These are phyloP conservation scores for Parascotia fuliginaria DNA, from an alignment of 2,888 invertebrate genomes.

Conservation along the genomic window DNA sequence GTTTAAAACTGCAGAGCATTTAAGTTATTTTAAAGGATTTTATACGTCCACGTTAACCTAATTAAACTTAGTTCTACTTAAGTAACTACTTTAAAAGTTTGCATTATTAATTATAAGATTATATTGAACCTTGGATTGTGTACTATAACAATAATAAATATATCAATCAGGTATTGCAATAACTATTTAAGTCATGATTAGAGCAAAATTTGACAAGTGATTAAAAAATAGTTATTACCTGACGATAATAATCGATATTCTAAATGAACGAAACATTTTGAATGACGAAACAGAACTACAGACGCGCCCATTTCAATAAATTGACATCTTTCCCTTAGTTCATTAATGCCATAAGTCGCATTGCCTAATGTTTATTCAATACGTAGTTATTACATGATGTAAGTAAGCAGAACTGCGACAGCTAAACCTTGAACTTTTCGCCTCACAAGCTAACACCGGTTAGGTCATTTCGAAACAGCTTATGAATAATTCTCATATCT, in stretches of 20 bases:
- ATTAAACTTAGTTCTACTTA: slow-evolving; percentile 26
- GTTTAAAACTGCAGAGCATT: neutral
- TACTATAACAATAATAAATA: too few relatives aligned
- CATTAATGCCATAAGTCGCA: slow-evolving; percentile 11
- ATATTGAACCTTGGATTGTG: too few relatives aligned
- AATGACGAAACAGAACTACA: neutral
- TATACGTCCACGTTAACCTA: slow-evolving; percentile 19
- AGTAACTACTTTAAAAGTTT: slow-evolving; percentile 19
- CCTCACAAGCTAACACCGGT: slow-evolving; percentile 45
- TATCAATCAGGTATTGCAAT: too few relatives aligned
- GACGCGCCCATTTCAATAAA: neutral
- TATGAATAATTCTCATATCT: slow-evolving; percentile 32
- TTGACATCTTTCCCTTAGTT: slow-evolving; percentile 5
- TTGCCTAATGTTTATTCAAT: slow-evolving; percentile 32
- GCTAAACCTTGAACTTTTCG: slow-evolving; percentile 69
- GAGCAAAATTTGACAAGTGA: too few relatives aligned
- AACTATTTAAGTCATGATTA: too few relatives aligned
- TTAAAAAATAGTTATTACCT: too few relatives aligned
- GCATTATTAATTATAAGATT: slow-evolving; percentile 2
- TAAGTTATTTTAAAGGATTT: slow-evolving; percentile 3
- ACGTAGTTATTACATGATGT: slow-evolving; percentile 24
- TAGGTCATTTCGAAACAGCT: slow-evolving; percentile 53
- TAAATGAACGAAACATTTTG: neutral
- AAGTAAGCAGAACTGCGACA: slow-evolving; percentile 17
- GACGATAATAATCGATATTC: neutral